Conservation (phyloP, 2,797 vertebrate species). For the Acrossocheilus wenchowensis region DNA sequence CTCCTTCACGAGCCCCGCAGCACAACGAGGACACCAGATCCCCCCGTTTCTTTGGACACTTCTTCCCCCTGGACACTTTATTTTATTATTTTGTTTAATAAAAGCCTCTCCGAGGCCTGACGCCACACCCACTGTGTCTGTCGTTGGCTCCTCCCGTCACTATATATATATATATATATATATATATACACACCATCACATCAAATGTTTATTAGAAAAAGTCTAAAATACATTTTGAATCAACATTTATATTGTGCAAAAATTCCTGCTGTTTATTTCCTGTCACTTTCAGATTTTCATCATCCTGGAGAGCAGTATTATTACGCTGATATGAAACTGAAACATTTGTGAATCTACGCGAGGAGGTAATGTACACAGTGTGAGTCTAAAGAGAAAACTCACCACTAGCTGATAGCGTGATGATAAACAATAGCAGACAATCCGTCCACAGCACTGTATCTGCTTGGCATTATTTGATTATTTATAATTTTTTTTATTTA, state of each 20-base stretch:
- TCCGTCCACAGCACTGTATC: constrained; percentile 14
- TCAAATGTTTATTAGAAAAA: not conserved
- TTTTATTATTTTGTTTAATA: too few relatives aligned
- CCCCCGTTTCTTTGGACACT: too few relatives aligned
- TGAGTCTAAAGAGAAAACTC: constrained; percentile 23
- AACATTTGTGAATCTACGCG: constrained; percentile 6
- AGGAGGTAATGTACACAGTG: constrained; percentile 7
- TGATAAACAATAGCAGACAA: not conserved
- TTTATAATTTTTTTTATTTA: not conserved
- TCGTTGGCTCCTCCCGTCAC: too few relatives aligned
- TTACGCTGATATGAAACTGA: not conserved
- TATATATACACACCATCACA: too few relatives aligned
- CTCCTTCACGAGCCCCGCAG: too few relatives aligned
- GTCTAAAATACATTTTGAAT: not conserved
- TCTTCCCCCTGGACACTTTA: too few relatives aligned
- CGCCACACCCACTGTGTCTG: too few relatives aligned
- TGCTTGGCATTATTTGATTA: not conserved
- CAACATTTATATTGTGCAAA: not conserved
- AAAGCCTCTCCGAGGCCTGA: too few relatives aligned
- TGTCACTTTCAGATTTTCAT: not conserved
- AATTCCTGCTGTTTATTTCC: not conserved
- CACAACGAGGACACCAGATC: too few relatives aligned
- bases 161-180: too few relatives aligned
- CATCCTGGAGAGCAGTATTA: not conserved
- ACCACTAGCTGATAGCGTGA: constrained; percentile 22